Evolutionary conservation across 2,113 vertebrate genomes (phyloP), one percentile per base, ranked within the genome.

Genomic region (Suricata suricatta): DNA sequence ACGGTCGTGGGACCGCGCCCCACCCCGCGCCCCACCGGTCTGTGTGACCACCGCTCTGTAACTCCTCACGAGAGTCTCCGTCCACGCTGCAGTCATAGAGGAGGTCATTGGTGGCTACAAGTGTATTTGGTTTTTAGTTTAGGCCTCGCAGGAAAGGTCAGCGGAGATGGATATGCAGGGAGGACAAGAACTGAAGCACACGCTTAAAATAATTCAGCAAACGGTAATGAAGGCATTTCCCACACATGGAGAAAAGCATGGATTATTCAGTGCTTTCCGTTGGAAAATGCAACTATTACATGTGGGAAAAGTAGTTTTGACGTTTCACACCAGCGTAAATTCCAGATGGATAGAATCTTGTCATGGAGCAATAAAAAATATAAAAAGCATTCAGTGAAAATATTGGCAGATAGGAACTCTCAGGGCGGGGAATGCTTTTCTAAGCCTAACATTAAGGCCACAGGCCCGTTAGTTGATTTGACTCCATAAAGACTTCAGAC

Each of bases 1-100:
- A 27, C 41, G 9, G 2, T 11, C 0, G 15, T 6, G 0, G 2
- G 4, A 5, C 84, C 80, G 72, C 17, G 25, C 10, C 38, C 3
- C 38, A 3, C 38, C 38, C 41, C 41, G 4, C 41, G 4, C 41
- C 41, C 41, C 41, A n/a, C 41, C 3, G 3, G 41, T 41, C 41
- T 41, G 41, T 41, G 8, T 29, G 47, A 25, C 85, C 54, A 6
- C 5, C 41, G 0, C n/a, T 57, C 60, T n/a, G 3, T 8, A 19
- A 33, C 17, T 66, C 29, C 12, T 31, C 0, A 7, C 17, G 31
- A 16, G 7, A 1, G 16, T 12, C 25, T 6, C 16, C 31, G 8
- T 27, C 52, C 14, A 19, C 7, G 10, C 3, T 0, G 15, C 79
- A 33, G 84, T 44, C 81, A 14, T 63, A 82, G 9, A 74, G 72